These are phyloP conservation scores for Tipula lateralis DNA, from an alignment of 2,888 invertebrate species.

Conservation along the genomic window DNA sequence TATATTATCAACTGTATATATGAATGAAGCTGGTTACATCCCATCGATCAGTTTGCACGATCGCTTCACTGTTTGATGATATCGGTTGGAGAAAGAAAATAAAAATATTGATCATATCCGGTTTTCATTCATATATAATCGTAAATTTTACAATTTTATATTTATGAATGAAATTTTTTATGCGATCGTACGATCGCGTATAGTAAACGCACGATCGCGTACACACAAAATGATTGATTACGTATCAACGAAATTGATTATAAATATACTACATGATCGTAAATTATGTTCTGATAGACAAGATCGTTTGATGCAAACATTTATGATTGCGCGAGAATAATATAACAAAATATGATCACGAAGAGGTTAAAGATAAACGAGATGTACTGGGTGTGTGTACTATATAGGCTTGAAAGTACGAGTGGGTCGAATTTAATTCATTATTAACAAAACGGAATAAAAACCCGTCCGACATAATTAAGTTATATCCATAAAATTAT, in stretches of 20 bases:
- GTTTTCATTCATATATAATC: neutral
- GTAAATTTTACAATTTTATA: neutral
- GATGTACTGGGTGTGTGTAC: too few species aligned
- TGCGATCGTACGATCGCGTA: neutral
- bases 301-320: neutral
- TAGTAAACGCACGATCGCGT: too few species aligned
- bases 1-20: neutral
- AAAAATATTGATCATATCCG: neutral
- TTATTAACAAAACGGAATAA: neutral
- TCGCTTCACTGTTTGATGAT: too few species aligned
- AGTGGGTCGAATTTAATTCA: neutral
- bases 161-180: constrained; percentile 6
- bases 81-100: neutral
- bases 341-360: too few species aligned
- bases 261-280: neutral
- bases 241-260: neutral
- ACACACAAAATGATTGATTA: neutral
- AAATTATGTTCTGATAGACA: neutral
- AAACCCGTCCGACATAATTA: neutral
- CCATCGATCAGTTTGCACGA: neutral
- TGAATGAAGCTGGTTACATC: neutral
- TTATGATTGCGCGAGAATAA: neutral
- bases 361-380: neutral
- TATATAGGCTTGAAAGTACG: neutral
- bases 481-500: constrained; percentile 4